Percentiles rank a stretch among this genome's conserved stretches.
Conservation (phyloP, 2,888 invertebrate genomes). For the Epinotia demarniana region DNA sequence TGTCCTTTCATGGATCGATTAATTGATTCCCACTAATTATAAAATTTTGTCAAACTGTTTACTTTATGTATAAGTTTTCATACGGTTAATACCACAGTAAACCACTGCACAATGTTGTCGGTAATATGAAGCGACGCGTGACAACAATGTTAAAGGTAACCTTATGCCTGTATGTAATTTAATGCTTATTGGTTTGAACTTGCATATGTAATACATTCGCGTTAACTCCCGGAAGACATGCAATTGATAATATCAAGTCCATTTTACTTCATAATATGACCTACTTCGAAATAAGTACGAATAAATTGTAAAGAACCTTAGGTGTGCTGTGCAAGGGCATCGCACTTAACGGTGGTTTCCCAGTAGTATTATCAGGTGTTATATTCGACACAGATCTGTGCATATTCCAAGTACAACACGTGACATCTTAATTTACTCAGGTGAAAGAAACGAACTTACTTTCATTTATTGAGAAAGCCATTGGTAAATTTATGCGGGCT, state of each 20-base stretch:
- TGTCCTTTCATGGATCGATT: not conserved
- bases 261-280: not conserved
- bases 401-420: constrained; percentile 36
- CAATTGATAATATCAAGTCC: constrained; percentile 10
- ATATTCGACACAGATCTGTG: constrained; percentile 29
- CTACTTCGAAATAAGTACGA: not conserved
- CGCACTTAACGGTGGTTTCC: constrained; percentile 15
- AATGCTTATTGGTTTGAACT: constrained; percentile 43
- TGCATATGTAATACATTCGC: constrained; percentile 36
- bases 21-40: not conserved
- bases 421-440: constrained; percentile 43
- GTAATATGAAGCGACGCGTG: constrained; percentile 33
- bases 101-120: constrained; percentile 9
- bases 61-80: constrained; percentile 5
- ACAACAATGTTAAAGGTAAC: constrained; percentile 39
- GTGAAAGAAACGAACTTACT: constrained; percentile 57
- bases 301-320: constrained; percentile 1
- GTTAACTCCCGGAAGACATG: constrained; percentile 39
- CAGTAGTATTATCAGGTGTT: constrained; percentile 17
- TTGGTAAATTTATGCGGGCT: constrained; percentile 56
- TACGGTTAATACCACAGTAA: constrained; percentile 13
- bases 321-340: constrained; percentile 13
- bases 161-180: constrained; percentile 42
- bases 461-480: constrained; percentile 61
- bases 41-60: not conserved